Evolutionary conservation across 2,113 vertebrate species (phyloP).

Genomic region (Actinemys pallida): DNA sequence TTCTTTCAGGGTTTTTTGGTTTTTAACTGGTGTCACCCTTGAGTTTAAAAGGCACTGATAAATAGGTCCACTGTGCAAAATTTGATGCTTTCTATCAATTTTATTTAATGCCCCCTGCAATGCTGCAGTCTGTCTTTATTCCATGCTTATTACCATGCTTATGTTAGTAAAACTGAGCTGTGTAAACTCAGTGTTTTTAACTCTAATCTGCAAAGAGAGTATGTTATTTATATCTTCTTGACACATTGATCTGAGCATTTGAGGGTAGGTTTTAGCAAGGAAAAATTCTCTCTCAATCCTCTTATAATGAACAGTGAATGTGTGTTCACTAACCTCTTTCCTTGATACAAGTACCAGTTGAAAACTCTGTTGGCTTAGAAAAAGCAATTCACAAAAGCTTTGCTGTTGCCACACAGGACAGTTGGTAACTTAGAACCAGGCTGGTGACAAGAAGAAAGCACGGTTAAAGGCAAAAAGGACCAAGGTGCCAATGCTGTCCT

Average conservation of each 20-base stretch:
- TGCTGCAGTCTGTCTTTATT: neutral
- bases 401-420: neutral
- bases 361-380: slow-evolving; percentile 5
- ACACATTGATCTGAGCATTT: neutral
- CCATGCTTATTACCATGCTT: neutral
- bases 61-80: neutral
- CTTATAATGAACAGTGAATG: neutral
- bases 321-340: neutral
- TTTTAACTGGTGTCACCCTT: neutral
- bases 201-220: neutral
- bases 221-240: neutral
- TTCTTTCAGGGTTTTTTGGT: neutral
- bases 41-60: neutral
- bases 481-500: neutral
- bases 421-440: rapidly evolving
- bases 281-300: neutral
- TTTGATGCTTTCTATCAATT: neutral
- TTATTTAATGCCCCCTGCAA: neutral
- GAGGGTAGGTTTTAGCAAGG: neutral
- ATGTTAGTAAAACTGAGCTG: neutral
- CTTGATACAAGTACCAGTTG: neutral
- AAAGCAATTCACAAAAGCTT: neutral
- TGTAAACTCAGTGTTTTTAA: neutral
- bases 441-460: neutral
- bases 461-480: neutral